phyloP scores from a whole-genome alignment of 2,888 invertebrate species.

The Lissocephala sabroskyi region DNA sequence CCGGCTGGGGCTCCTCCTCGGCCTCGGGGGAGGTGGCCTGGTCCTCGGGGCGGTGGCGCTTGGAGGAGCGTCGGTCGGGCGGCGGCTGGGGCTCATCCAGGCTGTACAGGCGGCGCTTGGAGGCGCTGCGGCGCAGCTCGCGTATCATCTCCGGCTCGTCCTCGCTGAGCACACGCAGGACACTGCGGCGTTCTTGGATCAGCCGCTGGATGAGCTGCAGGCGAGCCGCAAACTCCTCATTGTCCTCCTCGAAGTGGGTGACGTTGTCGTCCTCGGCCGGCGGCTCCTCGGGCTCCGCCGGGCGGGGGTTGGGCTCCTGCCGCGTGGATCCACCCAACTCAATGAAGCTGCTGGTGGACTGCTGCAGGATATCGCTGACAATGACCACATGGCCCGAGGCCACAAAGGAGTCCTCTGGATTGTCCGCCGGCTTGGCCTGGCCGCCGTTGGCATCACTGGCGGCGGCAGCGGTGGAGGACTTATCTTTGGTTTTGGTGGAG shows the following conservation, averaged over 20 bases:
- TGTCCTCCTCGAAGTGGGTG: slow-evolving; percentile 51
- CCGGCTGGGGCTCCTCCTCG: no score
- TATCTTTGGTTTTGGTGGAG: slow-evolving; percentile 14
- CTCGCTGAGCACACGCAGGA: slow-evolving; percentile 31
- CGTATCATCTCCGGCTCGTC: slow-evolving; percentile 14
- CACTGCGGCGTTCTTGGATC: slow-evolving; percentile 41
- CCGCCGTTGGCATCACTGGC: slow-evolving; percentile 19
- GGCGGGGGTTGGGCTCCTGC: background rate
- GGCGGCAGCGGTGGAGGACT: slow-evolving; percentile 20
- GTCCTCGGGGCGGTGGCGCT: slow-evolving; percentile 31
- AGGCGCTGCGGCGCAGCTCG: slow-evolving; percentile 12
- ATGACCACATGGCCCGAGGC: slow-evolving; percentile 48
- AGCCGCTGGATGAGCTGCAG: slow-evolving; percentile 44
- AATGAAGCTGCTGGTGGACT: slow-evolving; percentile 61
- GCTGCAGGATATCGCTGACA: slow-evolving; percentile 61
- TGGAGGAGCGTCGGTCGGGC: slow-evolving; percentile 2
- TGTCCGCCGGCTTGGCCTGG: slow-evolving; percentile 7
- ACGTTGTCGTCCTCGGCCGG: slow-evolving; percentile 13
- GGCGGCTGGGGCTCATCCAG: background rate
- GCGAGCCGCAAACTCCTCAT: slow-evolving; percentile 35
- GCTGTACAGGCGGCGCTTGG: slow-evolving; percentile 31
- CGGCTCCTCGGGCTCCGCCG: background rate
- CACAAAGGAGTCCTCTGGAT: slow-evolving; percentile 3
- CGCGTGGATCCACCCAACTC: slow-evolving; percentile 36
- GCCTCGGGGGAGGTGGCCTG: no score